Evolutionary conservation across 2,113 vertebrate genomes (phyloP).

Genomic region (Protobothrops flavoviridis): DNA sequence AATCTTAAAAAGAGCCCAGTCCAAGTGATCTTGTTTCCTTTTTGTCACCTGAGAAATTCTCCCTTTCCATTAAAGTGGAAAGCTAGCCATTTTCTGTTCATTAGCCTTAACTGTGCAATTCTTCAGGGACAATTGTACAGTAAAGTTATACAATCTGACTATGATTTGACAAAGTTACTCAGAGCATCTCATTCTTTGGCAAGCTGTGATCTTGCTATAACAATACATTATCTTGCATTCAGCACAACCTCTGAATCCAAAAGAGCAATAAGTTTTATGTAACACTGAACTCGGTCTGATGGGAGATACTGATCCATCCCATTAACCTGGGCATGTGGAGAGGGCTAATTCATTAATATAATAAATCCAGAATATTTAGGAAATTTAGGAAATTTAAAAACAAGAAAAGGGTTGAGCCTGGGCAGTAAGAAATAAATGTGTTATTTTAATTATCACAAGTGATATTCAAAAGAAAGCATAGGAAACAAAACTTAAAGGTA

Average conservation of each 20-base stretch:
- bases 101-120: background rate
- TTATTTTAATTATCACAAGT: background rate
- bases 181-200: constrained; percentile 5
- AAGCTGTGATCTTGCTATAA: constrained; percentile 17
- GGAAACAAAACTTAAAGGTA: background rate
- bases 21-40: background rate
- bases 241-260: background rate
- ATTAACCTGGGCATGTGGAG: background rate
- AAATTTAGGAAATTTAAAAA: background rate
- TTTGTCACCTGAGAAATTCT: background rate
- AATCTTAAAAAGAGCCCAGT: background rate
- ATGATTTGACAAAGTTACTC: background rate
- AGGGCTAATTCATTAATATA: background rate
- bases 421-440: background rate
- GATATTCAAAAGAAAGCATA: background rate
- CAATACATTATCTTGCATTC: constrained; percentile 6
- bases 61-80: background rate
- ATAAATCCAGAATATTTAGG: background rate
- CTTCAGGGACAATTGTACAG: background rate
- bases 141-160: background rate
- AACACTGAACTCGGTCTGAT: background rate
- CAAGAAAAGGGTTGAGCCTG: background rate
- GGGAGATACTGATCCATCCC: background rate
- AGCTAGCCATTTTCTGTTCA: constrained; percentile 2
- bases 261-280: background rate